Percentiles rank a stretch among this genome's conserved stretches.
These are phyloP conservation scores for Bos javanicus DNA, from an alignment of 2,113 vertebrate species.

Conservation along the genomic window DNA sequence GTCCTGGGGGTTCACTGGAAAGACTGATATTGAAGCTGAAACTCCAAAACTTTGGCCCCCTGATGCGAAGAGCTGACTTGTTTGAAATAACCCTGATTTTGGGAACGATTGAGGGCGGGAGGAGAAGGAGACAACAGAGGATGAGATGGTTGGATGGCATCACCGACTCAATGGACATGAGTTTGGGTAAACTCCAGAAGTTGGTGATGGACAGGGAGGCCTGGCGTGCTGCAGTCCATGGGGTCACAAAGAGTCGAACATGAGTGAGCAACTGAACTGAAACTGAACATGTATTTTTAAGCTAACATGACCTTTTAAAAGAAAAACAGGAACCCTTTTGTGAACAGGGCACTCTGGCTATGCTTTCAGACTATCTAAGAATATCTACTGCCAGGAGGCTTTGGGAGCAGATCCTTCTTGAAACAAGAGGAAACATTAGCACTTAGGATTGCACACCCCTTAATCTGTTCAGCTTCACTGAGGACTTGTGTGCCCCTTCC, in stretches of 20 bases:
- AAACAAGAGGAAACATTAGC: background rate
- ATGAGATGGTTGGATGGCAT: background rate
- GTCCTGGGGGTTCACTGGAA: background rate
- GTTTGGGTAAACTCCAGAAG: background rate
- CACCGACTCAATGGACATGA: background rate
- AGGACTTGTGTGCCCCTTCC: background rate
- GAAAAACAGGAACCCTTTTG: background rate
- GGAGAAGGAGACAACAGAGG: background rate
- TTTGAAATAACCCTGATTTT: background rate
- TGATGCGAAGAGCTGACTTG: background rate
- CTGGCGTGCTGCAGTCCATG: background rate
- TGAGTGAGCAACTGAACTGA: background rate
- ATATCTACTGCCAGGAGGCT: background rate
- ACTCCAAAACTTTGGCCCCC: background rate
- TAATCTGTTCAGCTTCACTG: background rate
- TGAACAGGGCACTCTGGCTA: background rate
- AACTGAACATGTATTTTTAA: background rate
- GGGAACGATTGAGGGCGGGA: background rate
- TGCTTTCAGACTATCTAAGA: background rate
- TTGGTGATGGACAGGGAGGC: background rate
- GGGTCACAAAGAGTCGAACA: accelerated
- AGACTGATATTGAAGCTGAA: background rate
- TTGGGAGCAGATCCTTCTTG: background rate
- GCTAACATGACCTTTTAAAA: background rate
- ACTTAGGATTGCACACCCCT: background rate